phyloP scores from a whole-genome alignment of 2,888 invertebrate species.

The Microdon myrmicae region DNA sequence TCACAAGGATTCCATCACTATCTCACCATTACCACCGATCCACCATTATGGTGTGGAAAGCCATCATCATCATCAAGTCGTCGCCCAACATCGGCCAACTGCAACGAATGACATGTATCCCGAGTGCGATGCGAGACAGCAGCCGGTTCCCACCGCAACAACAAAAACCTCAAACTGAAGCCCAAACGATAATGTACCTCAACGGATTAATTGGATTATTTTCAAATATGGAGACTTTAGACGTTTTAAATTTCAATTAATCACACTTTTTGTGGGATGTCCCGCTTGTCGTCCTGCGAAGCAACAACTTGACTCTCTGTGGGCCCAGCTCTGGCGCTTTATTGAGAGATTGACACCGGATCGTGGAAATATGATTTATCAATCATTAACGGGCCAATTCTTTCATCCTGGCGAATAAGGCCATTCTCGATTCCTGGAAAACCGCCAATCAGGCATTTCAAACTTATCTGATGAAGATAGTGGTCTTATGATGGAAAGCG shows the following conservation, averaged over 20 bases:
- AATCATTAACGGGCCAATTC: conserved; percentile 20
- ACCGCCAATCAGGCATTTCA: conserved; percentile 18
- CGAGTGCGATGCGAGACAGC: conserved; percentile 4
- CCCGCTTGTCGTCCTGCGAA: conserved; percentile 29
- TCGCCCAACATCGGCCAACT: too few species aligned
- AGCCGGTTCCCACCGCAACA: conserved; percentile 33
- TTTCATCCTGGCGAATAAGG: too few species aligned
- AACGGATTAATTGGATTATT: conserved; percentile 53
- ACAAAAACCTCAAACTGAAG: too few species aligned
- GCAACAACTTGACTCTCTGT: background rate
- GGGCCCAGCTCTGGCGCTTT: conserved; percentile 8
- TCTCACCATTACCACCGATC: too few species aligned
- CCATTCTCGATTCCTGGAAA: too few species aligned
- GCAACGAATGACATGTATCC: conserved; percentile 37
- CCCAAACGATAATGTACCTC: conserved; percentile 42
- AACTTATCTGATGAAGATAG: conserved; percentile 16
- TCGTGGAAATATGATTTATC: conserved; percentile 45
- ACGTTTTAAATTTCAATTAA: conserved; percentile 52
- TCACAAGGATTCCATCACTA: conserved; percentile 50
- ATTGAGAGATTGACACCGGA: conserved; percentile 44
- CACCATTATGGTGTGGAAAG: conserved; percentile 24
- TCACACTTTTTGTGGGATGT: conserved; percentile 41
- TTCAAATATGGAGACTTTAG: conserved; percentile 45
- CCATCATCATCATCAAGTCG: conserved; percentile 1
- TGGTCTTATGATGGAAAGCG: background rate